phyloP scores from a whole-genome alignment of 2,888 invertebrate species.

The Andrena fulva region DNA sequence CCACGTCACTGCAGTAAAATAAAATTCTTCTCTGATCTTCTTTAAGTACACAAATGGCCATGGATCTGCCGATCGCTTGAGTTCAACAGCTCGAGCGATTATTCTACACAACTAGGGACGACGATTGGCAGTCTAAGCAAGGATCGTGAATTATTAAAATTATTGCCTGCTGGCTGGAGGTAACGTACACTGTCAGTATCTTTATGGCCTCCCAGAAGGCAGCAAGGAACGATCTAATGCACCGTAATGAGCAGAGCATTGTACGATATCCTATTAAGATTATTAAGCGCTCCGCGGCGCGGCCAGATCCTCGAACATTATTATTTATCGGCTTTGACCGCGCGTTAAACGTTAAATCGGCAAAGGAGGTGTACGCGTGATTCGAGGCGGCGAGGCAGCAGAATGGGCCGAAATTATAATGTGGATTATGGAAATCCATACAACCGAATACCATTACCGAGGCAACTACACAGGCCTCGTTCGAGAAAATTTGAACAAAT shows the following conservation, averaged over 20 bases:
- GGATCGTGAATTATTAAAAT: constrained; percentile 77
- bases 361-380: constrained; percentile 32
- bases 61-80: constrained; percentile 68
- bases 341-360: constrained; percentile 48
- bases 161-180: constrained; percentile 64
- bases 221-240: constrained; percentile 66
- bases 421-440: neutral
- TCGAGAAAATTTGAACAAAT: too few species aligned
- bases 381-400: constrained; percentile 16
- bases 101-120: constrained; percentile 59
- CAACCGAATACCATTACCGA: neutral
- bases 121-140: constrained; percentile 60
- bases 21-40: too few species aligned
- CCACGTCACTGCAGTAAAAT: too few species aligned
- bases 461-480: neutral
- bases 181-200: constrained; percentile 66
- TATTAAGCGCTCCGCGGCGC: constrained; percentile 56
- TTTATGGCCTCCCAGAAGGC: constrained; percentile 74
- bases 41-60: constrained; percentile 51
- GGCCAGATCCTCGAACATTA: constrained; percentile 38
- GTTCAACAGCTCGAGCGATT: constrained; percentile 62
- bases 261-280: constrained; percentile 71
- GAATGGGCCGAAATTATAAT: constrained; percentile 14
- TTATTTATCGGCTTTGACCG: constrained; percentile 52
- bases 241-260: constrained; percentile 69